These are phyloP conservation scores for Phenganax marumi DNA, from an alignment of 92 coral and sea anemone genomes.

Conservation along the genomic window DNA sequence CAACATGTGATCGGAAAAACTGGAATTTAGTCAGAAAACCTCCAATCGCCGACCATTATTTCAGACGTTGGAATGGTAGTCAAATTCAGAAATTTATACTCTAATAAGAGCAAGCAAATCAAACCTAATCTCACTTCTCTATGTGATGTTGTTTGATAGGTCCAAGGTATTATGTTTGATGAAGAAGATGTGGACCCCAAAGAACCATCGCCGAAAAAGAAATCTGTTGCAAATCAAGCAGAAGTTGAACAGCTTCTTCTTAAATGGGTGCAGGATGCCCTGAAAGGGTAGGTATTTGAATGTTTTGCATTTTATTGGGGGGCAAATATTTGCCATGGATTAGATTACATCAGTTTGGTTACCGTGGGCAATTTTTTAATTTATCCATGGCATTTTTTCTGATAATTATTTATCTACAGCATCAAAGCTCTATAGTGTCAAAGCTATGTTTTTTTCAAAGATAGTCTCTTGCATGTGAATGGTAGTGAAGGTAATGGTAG, in stretches of 20 bases:
- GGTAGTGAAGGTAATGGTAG: not conserved
- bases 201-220: slow-evolving; percentile 17
- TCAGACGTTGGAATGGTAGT: too few species aligned
- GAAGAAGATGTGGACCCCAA: not conserved
- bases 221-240: slow-evolving; percentile 28
- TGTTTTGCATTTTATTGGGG: too few species aligned
- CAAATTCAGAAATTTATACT: not conserved
- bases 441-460: not conserved
- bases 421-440: too few species aligned
- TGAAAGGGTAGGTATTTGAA: slow-evolving; percentile 63
- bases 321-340: not conserved
- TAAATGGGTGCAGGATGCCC: slow-evolving; percentile 84
- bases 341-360: not conserved
- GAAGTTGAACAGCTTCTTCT: slow-evolving; percentile 48
- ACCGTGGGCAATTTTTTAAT: too few species aligned
- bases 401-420: too few species aligned
- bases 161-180: slow-evolving; percentile 30
- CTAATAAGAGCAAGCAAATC: too few species aligned
- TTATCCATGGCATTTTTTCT: too few species aligned
- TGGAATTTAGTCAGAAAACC: too few species aligned
- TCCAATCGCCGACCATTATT: too few species aligned
- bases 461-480: not conserved
- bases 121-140: not conserved
- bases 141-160: not conserved
- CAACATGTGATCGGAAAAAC: too few species aligned